Percentiles rank a stretch among this genome's conserved stretches.
phyloP scores from a whole-genome alignment of 1,140 invertebrate genomes.

The Drosophila simulans region DNA sequence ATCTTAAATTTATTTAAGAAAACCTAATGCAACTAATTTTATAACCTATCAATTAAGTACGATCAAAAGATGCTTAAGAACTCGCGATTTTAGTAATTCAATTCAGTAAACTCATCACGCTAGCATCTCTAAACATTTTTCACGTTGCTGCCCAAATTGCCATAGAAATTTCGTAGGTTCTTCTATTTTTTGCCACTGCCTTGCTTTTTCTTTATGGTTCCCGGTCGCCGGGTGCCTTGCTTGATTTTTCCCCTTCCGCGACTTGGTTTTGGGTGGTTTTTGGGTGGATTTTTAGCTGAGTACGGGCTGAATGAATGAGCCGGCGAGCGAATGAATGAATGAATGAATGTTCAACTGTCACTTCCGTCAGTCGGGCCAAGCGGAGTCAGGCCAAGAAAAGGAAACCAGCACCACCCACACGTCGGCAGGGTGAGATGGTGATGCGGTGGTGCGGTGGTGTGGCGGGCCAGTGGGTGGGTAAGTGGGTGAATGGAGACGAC shows the following conservation, averaged over 20 bases:
- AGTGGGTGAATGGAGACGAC: slow-evolving; percentile 19
- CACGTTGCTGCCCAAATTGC: slow-evolving; percentile 55
- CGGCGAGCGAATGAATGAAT: slow-evolving; percentile 54
- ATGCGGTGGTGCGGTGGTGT: no score
- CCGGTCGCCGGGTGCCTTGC: slow-evolving; percentile 59
- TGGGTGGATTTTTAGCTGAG: slow-evolving; percentile 9
- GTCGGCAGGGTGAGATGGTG: slow-evolving; percentile 3
- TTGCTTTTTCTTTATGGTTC: slow-evolving; percentile 75
- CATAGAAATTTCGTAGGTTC: slow-evolving; percentile 62
- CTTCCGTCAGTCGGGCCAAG: slow-evolving; percentile 64
- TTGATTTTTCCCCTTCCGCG: slow-evolving; percentile 57
- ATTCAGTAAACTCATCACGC: slow-evolving; percentile 2
- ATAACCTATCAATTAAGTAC: no score
- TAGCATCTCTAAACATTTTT: slow-evolving; percentile 25
- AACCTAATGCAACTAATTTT: not conserved
- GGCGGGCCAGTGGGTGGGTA: not conserved
- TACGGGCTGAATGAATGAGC: slow-evolving; percentile 41
- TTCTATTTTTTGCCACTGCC: slow-evolving; percentile 38
- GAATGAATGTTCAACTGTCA: slow-evolving; percentile 82
- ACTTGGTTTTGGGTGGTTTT: slow-evolving; percentile 10
- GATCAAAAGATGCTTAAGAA: not conserved
- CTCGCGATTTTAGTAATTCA: not conserved
- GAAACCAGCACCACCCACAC: slow-evolving; percentile 31
- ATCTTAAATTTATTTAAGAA: no score
- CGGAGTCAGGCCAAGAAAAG: slow-evolving; percentile 38